phyloP scores from a whole-genome alignment of 2,888 invertebrate genomes.

The Drosophila eohydei region DNA sequence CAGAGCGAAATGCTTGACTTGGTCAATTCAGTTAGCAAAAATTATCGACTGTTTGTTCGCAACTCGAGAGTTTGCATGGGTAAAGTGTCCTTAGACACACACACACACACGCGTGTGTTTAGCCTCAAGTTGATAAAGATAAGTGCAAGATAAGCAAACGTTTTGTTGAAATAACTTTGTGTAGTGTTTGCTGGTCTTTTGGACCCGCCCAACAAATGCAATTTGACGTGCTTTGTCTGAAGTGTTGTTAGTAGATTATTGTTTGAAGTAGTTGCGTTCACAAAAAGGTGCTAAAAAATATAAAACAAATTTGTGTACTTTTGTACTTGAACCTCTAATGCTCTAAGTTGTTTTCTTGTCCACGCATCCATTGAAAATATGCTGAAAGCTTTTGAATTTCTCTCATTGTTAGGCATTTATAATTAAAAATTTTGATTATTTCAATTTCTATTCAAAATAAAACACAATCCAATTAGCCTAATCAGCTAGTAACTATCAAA shows the following conservation, averaged over 20 bases:
- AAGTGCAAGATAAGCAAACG: constrained; percentile 66
- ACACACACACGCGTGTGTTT: not conserved
- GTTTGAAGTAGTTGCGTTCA: constrained; percentile 11
- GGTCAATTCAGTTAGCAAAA: constrained; percentile 75
- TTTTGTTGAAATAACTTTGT: constrained; percentile 51
- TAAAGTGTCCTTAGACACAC: constrained; percentile 13
- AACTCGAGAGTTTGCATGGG: constrained; percentile 41
- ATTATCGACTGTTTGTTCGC: constrained; percentile 66
- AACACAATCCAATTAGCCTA: not conserved
- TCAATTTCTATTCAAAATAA: not conserved
- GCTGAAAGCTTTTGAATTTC: not conserved
- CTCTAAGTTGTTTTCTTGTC: not conserved
- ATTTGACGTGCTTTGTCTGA: constrained; percentile 33
- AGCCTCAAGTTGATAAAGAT: constrained; percentile 47
- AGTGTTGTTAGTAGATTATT: constrained; percentile 47
- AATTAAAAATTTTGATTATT: not conserved
- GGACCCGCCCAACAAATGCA: constrained; percentile 21
- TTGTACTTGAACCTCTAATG: not conserved
- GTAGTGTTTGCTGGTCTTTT: constrained; percentile 50
- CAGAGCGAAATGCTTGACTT: constrained; percentile 46
- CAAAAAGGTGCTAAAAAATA: constrained; percentile 7
- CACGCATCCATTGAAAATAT: not conserved
- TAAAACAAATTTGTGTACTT: not conserved
- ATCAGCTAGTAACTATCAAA: not conserved
- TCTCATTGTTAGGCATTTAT: not conserved